A percentile compares a stretch with the other conserved stretches of the same genome.
phyloP scores from a whole-genome alignment of 1,140 invertebrate genomes.

The Drosophila lini region DNA sequence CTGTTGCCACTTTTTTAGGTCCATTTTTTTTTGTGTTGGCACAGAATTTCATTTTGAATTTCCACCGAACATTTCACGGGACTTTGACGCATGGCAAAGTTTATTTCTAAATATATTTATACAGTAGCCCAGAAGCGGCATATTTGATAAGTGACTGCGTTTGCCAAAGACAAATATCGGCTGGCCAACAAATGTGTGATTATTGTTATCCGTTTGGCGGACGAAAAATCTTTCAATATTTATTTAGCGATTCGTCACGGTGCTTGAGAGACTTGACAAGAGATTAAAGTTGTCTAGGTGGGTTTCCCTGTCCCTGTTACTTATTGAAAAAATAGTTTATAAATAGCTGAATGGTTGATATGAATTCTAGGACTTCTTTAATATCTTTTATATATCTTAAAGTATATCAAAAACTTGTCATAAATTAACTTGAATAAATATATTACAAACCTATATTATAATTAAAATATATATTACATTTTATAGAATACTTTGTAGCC shows the following conservation, averaged over 20 bases:
- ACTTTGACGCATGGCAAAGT: conserved; percentile 67
- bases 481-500: no score
- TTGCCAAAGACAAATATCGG: conserved; percentile 11
- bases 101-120: conserved; percentile 54
- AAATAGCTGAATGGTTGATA: background rate
- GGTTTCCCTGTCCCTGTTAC: background rate
- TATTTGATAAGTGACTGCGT: conserved; percentile 24
- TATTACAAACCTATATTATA: no score
- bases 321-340: background rate
- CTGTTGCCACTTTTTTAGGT: conserved; percentile 52
- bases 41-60: conserved; percentile 75
- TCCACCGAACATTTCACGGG: conserved; percentile 59
- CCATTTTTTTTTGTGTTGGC: conserved; percentile 22
- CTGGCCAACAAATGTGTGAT: background rate
- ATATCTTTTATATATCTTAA: no score
- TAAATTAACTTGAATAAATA: no score
- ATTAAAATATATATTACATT: background rate
- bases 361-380: background rate
- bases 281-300: background rate
- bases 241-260: background rate
- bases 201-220: conserved; percentile 14
- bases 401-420: no score
- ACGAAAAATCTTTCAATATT: background rate
- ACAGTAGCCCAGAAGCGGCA: conserved; percentile 5
- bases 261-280: background rate